These are phyloP conservation scores for Campaea margaritaria DNA, from an alignment of 2,888 invertebrate genomes.

Conservation along the genomic window DNA sequence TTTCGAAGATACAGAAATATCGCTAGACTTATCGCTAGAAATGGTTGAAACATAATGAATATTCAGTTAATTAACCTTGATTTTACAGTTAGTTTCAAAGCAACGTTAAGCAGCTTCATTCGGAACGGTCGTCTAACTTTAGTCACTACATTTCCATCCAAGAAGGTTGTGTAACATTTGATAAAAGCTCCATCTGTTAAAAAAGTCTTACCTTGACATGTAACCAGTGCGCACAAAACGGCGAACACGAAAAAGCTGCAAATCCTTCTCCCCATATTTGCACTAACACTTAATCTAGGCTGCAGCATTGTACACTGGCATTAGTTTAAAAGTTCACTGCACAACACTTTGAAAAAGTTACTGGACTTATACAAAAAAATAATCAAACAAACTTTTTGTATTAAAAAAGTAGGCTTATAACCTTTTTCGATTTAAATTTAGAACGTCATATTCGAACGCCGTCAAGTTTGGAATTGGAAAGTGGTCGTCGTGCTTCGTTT, in stretches of 20 bases:
- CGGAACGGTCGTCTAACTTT: no score
- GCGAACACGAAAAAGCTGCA: conserved; percentile 59
- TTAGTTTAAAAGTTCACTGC: conserved; percentile 61
- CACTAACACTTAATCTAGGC: conserved; percentile 74
- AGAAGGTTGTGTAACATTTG: no score
- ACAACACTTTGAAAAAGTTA: conserved; percentile 44
- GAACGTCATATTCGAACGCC: conserved; percentile 37
- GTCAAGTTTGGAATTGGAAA: conserved; percentile 31
- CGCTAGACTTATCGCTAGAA: no score
- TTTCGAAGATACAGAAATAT: no score
- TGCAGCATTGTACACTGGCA: conserved; percentile 72
- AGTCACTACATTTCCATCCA: no score
- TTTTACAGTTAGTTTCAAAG: no score
- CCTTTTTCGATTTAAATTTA: conserved; percentile 14
- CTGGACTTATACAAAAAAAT: neutral
- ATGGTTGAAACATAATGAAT: no score
- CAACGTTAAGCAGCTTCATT: no score
- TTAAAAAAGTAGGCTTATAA: no score
- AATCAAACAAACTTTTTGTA: no score
- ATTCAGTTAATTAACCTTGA: no score
- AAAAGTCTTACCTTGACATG: conserved; percentile 73
- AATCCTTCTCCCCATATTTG: conserved; percentile 61
- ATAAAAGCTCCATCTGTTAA: no score
- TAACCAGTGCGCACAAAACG: conserved; percentile 58
- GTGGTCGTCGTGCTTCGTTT: conserved; percentile 30